A percentile compares a stretch with the other conserved stretches of the same genome.
phyloP scores from a whole-genome alignment of 2,113 vertebrate species.

The Dipodomys spectabilis region DNA sequence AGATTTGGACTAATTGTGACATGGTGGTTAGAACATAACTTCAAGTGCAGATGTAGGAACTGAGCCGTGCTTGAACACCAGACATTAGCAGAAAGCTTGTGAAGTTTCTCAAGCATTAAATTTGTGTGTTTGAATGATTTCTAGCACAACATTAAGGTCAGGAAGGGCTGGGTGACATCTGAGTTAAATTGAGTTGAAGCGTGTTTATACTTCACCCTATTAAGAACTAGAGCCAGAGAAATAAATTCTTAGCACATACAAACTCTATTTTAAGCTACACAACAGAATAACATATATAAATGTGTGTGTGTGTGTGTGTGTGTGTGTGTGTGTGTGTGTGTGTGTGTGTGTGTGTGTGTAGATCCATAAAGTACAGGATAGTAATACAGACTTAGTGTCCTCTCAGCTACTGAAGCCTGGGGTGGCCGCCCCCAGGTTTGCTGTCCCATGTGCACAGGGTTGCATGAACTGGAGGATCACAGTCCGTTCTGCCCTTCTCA shows the following conservation, averaged over 20 bases:
- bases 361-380: too few species aligned
- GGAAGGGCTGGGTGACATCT: neutral
- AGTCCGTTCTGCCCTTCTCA: too few species aligned
- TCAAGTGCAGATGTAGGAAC: constrained; percentile 14
- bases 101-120: constrained; percentile 40
- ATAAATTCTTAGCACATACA: neutral
- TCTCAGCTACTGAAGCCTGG: too few species aligned
- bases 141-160: neutral
- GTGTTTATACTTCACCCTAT: neutral
- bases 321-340: too few species aligned
- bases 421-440: too few species aligned
- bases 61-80: neutral
- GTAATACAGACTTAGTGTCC: neutral
- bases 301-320: too few species aligned
- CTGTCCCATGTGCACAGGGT: neutral
- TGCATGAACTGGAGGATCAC: too few species aligned
- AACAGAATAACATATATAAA: too few species aligned
- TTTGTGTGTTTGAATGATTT: constrained; percentile 7
- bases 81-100: constrained; percentile 23
- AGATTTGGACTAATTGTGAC: constrained; percentile 49
- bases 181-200: constrained; percentile 15
- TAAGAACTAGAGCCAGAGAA: constrained; percentile 27
- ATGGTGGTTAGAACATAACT: constrained; percentile 13
- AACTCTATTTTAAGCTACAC: neutral
- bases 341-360: too few species aligned